Evolutionary conservation across 2,113 vertebrate genomes (phyloP), one percentile per base, ranked within the genome.

Genomic region (Odocoileus virginianus): DNA sequence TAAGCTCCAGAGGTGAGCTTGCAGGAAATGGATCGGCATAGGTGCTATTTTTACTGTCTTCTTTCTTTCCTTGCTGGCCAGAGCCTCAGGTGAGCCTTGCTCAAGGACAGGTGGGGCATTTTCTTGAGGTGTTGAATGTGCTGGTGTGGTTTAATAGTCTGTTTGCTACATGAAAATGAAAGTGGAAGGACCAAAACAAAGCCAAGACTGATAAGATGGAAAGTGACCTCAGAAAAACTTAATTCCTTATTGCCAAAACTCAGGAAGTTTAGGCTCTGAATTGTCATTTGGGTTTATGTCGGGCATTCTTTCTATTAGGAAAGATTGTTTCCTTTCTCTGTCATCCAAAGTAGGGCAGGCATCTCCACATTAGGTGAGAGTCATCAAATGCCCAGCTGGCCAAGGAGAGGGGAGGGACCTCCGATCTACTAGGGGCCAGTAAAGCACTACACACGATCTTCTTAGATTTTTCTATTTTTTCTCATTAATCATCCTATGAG

Each of bases 21-120:
- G 96, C 94, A 97, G 95, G 93, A 97, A 97, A 97, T 91, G 85
- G 97, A 97, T 98, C 94, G 92, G 85, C 47, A 97, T 76, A 87
- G 93, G 91, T 97, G 97, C 96, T 98, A 97, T 97, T 98, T 98
- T 98, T 98, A 98, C 95, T 90, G 81, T 54, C 57, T 94, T 50
- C 89, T 91, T 97, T 95, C 90, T 96, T 97, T 50, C 89, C 92
- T 98, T 67, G 89, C 7, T 91, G 85, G 78, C 92, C 95, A 96
- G 96, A 97, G 89, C 93, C 97, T 97, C 91, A 89, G 61, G 88
- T 97, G 94, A 98, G 74, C 76, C 94, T 96, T 87, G 84, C 90
- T 95, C 92, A 95, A 91, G 91, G 89, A 97, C 60, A 79, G 27
- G 52, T 93, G 52, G 79, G 90, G 85, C 36, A 60, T 87, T 97